Percentiles rank a stretch among this genome's conserved stretches.
Conservation (phyloP, 2,113 vertebrate species). For the Osmerus eperlanus region DNA sequence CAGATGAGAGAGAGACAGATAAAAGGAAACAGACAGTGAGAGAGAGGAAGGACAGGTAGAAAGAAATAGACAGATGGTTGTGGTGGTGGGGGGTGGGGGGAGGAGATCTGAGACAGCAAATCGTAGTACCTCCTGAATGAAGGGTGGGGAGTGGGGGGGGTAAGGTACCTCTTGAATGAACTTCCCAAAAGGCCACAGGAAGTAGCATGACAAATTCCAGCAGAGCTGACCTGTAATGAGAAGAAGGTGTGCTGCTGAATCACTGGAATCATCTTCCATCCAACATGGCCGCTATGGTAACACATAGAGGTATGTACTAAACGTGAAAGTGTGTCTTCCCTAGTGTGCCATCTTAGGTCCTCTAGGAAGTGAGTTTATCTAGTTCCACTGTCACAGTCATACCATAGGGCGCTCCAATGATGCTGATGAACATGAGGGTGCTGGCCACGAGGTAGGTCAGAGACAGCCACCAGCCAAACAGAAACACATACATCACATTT, state of each 20-base stretch:
- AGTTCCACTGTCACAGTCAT: conserved; percentile 25
- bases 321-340: no score
- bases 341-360: no score
- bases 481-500: conserved; percentile 77
- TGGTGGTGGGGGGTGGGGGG: no score
- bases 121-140: neutral
- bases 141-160: neutral
- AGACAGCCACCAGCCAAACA: conserved; percentile 87
- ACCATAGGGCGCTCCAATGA: conserved; percentile 79
- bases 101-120: neutral
- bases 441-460: conserved; percentile 73
- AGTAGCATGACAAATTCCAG: conserved; percentile 76
- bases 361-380: no score
- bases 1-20: no score
- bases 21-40: no score
- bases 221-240: conserved; percentile 67
- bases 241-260: no score
- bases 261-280: no score
- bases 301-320: no score
- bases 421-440: conserved; percentile 72
- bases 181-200: conserved; percentile 85
- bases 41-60: no score
- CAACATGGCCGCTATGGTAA: no score
- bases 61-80: no score
- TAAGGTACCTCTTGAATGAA: conserved; percentile 67